Conservation (phyloP, 2,113 vertebrate genomes). For the Meleagris gallopavo region DNA sequence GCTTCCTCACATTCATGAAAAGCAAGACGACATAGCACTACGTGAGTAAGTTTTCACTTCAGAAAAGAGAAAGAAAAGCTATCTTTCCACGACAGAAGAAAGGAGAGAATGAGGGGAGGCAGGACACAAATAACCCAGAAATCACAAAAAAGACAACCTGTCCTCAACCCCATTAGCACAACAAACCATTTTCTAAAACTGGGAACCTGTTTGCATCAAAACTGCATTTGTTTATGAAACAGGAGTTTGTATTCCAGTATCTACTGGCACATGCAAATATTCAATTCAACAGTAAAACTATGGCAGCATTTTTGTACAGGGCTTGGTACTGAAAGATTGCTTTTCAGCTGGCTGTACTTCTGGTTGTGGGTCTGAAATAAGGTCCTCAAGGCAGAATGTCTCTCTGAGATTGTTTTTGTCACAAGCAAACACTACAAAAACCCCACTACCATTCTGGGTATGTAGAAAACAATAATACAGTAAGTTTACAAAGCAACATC, state of each 20-base stretch:
- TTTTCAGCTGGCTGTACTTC: not conserved
- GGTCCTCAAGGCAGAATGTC: not conserved
- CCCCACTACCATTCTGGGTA: not conserved
- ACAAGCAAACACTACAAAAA: rapidly evolving
- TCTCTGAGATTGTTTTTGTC: not conserved
- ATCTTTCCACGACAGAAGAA: not conserved
- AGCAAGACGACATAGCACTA: not conserved
- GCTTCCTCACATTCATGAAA: not conserved
- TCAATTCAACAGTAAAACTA: not conserved
- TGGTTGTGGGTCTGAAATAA: not conserved
- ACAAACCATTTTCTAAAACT: not conserved
- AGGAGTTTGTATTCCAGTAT: conserved; percentile 1
- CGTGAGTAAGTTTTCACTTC: not conserved
- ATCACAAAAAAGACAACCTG: not conserved
- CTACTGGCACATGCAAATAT: conserved; percentile 6
- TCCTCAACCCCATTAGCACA: not conserved
- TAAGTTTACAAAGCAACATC: not conserved
- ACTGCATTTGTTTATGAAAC: conserved; percentile 15
- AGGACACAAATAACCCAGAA: not conserved
- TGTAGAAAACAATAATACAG: not conserved
- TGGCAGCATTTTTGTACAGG: not conserved
- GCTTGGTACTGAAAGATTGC: not conserved
- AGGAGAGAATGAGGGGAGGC: not conserved
- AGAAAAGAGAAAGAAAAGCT: not conserved
- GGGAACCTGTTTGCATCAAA: not conserved